These are phyloP conservation scores for Gandaritis pyraliata DNA, from an alignment of 2,888 invertebrate genomes.

Conservation along the genomic window DNA sequence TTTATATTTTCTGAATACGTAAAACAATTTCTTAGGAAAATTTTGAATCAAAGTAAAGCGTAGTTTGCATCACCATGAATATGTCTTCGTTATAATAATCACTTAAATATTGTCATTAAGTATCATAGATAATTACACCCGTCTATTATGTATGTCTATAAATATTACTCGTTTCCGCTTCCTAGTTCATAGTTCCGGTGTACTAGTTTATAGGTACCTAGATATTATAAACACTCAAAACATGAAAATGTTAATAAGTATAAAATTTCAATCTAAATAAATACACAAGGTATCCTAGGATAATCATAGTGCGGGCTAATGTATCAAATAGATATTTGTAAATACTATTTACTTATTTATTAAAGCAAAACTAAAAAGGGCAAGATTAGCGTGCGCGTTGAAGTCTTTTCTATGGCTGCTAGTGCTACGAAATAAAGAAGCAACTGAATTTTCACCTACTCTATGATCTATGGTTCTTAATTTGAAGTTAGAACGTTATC, in stretches of 20 bases:
- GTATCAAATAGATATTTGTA: too few species aligned
- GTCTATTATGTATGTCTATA: conserved; percentile 36
- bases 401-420: conserved; percentile 14
- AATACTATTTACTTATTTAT: neutral
- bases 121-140: conserved; percentile 27
- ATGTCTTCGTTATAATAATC: conserved; percentile 17
- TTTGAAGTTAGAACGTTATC: conserved; percentile 33
- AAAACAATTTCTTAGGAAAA: too few species aligned
- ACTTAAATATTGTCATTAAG: conserved; percentile 28
- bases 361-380: neutral
- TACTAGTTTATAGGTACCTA: conserved; percentile 20
- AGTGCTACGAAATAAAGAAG: neutral
- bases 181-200: conserved; percentile 41
- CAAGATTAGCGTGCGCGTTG: conserved; percentile 17
- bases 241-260: conserved; percentile 5
- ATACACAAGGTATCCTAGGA: too few species aligned
- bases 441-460: neutral
- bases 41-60: conserved; percentile 6
- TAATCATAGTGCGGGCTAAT: too few species aligned
- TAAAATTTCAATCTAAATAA: too few species aligned
- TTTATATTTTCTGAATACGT: too few species aligned
- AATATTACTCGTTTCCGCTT: conserved; percentile 39
- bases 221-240: conserved; percentile 8
- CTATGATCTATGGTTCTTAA: conserved; percentile 1
- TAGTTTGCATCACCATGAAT: conserved; percentile 10